Percentiles rank a stretch among this genome's conserved stretches.
phyloP scores from a whole-genome alignment of 1,140 invertebrate genomes.

The Trachymyrmex septentrionalis region DNA sequence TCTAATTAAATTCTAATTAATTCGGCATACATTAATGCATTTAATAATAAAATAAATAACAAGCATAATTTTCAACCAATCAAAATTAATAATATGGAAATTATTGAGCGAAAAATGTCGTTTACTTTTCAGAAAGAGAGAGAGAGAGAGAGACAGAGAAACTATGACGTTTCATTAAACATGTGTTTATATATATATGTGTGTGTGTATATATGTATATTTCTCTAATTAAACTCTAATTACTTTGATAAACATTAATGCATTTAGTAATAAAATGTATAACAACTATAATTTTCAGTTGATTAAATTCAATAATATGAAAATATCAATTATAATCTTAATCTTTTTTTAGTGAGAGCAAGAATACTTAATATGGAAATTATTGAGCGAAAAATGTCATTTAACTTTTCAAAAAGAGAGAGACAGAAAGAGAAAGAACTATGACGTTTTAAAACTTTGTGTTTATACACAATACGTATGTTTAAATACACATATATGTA shows the following conservation, averaged over 20 bases:
- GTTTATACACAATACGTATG: no score
- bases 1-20: neutral
- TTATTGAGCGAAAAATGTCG: neutral
- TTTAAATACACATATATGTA: no score
- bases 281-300: neutral
- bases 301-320: slow-evolving; percentile 1
- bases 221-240: neutral
- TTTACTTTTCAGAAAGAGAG: neutral
- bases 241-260: neutral
- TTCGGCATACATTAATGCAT: neutral
- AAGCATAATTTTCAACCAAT: neutral
- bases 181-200: neutral
- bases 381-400: neutral
- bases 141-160: neutral
- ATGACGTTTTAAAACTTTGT: neutral
- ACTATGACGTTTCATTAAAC: neutral
- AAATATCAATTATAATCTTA: neutral
- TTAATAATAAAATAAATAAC: neutral
- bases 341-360: no score
- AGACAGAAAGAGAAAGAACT: no score
- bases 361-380: slow-evolving; percentile 5
- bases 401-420: neutral
- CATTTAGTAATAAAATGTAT: neutral
- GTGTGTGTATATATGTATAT: neutral
- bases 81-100: slow-evolving; percentile 9